A percentile compares a stretch with the other conserved stretches of the same genome.
These are phyloP conservation scores for Phaedon cochleariae DNA, from an alignment of 2,888 invertebrate genomes.

Conservation along the genomic window DNA sequence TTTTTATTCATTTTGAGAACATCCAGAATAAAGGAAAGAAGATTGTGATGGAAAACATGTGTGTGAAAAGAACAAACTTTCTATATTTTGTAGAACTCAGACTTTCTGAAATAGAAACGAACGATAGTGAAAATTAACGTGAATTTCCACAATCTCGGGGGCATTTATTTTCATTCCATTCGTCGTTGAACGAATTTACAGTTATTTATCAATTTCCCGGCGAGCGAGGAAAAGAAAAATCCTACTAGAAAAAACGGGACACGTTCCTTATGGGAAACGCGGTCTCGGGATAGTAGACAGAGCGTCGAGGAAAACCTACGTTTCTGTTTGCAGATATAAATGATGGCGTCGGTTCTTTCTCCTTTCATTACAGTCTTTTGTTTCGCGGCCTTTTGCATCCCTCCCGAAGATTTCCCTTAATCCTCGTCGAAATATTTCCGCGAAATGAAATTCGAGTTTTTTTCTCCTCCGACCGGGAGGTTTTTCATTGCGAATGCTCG, in stretches of 20 bases:
- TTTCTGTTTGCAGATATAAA: constrained; percentile 33
- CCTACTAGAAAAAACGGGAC: constrained; percentile 19
- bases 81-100: no score
- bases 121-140: no score
- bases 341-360: constrained; percentile 32
- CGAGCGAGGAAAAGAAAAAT: constrained; percentile 24
- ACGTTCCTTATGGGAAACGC: constrained; percentile 31
- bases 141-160: constrained; percentile 9
- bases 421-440: constrained; percentile 20
- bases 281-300: constrained; percentile 7
- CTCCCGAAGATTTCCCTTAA: constrained; percentile 24
- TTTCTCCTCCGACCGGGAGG: background rate
- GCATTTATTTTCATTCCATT: constrained; percentile 16
- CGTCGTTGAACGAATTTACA: constrained; percentile 21
- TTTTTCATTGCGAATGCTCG: no score
- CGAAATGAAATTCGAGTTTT: constrained; percentile 6
- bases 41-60: no score
- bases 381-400: constrained; percentile 21
- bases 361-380: constrained; percentile 34
- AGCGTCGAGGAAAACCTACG: constrained; percentile 31
- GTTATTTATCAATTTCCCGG: constrained; percentile 24
- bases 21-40: no score
- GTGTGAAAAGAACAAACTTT: no score
- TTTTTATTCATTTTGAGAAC: no score
- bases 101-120: no score